Evolutionary conservation across 2,797 vertebrate genomes (phyloP), one percentile per base, ranked within the genome.

Genomic region (Rhinella marina): DNA sequence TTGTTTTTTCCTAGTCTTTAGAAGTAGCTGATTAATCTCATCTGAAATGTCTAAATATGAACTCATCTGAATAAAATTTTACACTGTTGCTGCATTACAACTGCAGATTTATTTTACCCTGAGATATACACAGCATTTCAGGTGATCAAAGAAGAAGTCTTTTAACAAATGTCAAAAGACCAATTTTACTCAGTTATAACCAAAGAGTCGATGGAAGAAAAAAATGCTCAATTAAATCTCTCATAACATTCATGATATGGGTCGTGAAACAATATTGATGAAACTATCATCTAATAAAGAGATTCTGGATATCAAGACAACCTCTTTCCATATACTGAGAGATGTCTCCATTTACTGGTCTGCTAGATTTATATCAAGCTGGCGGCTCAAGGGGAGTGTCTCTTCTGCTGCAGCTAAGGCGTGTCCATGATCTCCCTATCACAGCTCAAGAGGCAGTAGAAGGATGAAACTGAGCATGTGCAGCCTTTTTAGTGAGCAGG

Each of bases 41-140:
- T 54, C n/a, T 54, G 50, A 77, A 75, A 77, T 77, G 75, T 77
- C 23, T 77, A 77, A 77, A 77, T 54, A 25, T 77, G 75, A 77
- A 54, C 75, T 77, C 50, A 77, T 77, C 23, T 54, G 41, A 50
- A 54, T 77, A 77, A 23, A 77, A 13, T 54, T 54, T 77, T 77
- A 76, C 23, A 76, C 21, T n/a, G n/a, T 25, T 25, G 48, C 75
- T 54, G 23, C n/a, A 54, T 50, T 27, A 25, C 21, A 50, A 52
- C 23, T n/a, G 21, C 73, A 54, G 50, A 77, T 77, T 77, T 77
- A 77, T 77, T 54, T 77, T 77, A 77, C 50, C 75, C 75, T 54
- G 75, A 77, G 50, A 50, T n/a, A 77, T 77, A 54, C 75, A 77
- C 75, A 77, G 75, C 13, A 77, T 52, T 77, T 77, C 48, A 77